Conservation (phyloP, 1,140 invertebrate species). For the Acromyrmex echinatior region DNA sequence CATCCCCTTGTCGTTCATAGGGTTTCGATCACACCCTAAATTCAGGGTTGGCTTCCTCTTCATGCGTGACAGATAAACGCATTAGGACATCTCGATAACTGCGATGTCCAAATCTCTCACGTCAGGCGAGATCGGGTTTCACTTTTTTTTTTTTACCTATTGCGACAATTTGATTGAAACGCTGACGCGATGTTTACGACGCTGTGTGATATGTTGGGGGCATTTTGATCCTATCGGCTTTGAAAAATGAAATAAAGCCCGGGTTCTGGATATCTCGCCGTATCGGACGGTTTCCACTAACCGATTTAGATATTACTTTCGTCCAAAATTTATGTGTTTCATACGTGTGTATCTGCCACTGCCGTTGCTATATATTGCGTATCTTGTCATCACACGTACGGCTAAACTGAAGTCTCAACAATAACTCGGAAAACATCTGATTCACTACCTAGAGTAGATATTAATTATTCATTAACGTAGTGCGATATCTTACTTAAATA, state of each 20-base stretch:
- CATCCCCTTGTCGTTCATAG: conserved; percentile 42
- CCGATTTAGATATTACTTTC: conserved; percentile 63
- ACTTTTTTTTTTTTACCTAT: conserved; percentile 46
- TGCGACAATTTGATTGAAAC: conserved; percentile 63
- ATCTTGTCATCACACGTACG: conserved; percentile 44
- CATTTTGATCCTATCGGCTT: conserved; percentile 59
- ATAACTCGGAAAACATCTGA: conserved; percentile 1
- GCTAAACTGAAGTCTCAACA: conserved; percentile 18
- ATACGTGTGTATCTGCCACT: conserved; percentile 47
- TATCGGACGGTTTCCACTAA: conserved; percentile 60
- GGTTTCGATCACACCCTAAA: conserved; percentile 48
- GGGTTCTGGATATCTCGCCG: conserved; percentile 35
- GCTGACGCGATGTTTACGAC: conserved; percentile 60
- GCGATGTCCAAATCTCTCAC: conserved; percentile 23
- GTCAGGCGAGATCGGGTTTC: conserved; percentile 45
- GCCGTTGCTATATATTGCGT: conserved; percentile 29
- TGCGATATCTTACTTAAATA: neutral
- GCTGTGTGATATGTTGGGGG: conserved; percentile 44
- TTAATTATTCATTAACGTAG: neutral
- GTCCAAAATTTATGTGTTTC: conserved; percentile 57
- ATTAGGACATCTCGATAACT: conserved; percentile 66
- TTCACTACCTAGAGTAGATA: neutral
- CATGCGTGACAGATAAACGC: conserved; percentile 61
- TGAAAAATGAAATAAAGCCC: conserved; percentile 63
- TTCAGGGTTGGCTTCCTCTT: conserved; percentile 28